phyloP scores from a whole-genome alignment of 1,140 invertebrate genomes.

The Hylaeus anthracinus region DNA sequence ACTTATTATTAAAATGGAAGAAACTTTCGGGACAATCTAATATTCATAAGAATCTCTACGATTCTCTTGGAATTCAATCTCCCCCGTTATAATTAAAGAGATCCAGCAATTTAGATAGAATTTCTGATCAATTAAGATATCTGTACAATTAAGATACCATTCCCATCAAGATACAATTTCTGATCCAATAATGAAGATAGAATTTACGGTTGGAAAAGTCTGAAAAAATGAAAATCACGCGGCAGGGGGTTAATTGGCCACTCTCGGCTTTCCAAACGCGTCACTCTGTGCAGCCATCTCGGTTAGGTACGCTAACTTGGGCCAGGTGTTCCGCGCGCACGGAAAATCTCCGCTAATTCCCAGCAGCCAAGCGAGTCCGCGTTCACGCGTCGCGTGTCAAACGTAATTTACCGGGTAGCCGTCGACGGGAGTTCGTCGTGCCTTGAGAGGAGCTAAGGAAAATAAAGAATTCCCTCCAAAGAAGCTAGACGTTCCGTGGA shows the following conservation, averaged over 20 bases:
- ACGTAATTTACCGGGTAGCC: neutral
- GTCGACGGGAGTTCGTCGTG: neutral
- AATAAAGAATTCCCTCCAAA: neutral
- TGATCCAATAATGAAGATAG: no score
- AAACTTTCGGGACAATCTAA: no score
- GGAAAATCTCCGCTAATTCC: neutral
- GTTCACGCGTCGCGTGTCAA: conserved; percentile 27
- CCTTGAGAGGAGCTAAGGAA: neutral
- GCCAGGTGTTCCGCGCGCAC: neutral
- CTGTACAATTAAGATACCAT: no score
- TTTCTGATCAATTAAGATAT: no score
- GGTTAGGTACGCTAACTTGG: neutral
- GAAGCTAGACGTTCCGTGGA: neutral
- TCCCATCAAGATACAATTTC: no score
- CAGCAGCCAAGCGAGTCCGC: neutral
- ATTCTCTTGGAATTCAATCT: no score
- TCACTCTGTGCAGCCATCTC: neutral
- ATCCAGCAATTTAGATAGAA: no score
- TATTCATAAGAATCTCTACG: no score
- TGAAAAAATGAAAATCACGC: no score
- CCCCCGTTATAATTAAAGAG: no score
- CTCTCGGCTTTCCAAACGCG: neutral
- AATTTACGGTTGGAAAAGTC: no score
- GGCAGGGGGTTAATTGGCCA: neutral
- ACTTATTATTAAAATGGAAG: no score